A percentile compares a stretch with the other conserved stretches of the same genome.
phyloP scores from a whole-genome alignment of 2,113 vertebrate genomes.

The Trinectes maculatus region DNA sequence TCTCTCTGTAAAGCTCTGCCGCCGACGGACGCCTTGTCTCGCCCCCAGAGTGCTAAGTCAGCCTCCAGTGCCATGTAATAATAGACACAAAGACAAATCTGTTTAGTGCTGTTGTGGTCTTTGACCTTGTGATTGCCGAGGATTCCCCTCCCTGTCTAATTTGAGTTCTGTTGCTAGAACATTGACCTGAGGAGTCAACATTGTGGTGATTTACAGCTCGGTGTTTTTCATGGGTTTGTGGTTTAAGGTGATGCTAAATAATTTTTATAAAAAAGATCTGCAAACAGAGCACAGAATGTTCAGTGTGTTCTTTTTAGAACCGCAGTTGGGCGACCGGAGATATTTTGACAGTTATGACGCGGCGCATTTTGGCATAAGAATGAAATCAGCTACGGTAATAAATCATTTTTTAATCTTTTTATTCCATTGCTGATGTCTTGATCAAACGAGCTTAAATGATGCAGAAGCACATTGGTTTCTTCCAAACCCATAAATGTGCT shows the following conservation, averaged over 20 bases:
- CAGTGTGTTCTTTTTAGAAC: conserved; percentile 29
- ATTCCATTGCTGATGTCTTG: background rate
- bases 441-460: conserved; percentile 5
- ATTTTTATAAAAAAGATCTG: background rate
- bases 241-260: conserved; percentile 20
- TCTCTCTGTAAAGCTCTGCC: conserved; percentile 1
- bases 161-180: conserved; percentile 3
- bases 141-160: conserved; percentile 4
- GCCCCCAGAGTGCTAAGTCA: conserved; percentile 52
- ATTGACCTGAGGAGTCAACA: background rate
- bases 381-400: conserved; percentile 29
- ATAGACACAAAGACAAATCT: conserved; percentile 61
- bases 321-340: conserved; percentile 5
- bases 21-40: background rate
- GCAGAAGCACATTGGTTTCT: background rate
- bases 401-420: conserved; percentile 10
- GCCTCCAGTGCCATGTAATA: conserved; percentile 25
- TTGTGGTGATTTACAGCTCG: background rate
- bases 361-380: conserved; percentile 17
- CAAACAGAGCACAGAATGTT: conserved; percentile 19
- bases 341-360: conserved; percentile 26
- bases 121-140: conserved; percentile 51
- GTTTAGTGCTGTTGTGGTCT: conserved; percentile 33
- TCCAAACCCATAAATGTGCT: background rate
- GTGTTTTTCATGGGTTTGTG: conserved; percentile 13